Percentiles rank a stretch among this genome's conserved stretches.
Evolutionary conservation across 2,113 vertebrate species (phyloP).

Genomic region (Nymphicus hollandicus): DNA sequence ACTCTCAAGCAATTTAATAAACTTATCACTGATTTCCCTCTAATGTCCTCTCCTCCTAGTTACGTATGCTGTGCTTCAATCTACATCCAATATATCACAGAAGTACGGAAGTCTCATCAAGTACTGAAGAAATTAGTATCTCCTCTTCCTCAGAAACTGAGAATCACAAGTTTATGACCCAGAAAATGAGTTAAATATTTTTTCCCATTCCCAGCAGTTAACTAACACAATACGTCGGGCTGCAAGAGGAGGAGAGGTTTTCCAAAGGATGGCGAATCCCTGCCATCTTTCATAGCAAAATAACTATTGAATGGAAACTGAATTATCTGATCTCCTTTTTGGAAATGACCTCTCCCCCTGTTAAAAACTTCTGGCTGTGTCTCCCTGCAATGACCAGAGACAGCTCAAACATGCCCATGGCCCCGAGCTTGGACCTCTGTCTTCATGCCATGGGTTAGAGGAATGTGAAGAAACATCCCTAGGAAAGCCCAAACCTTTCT

Average conservation of each 20-base stretch:
- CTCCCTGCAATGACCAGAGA: background rate
- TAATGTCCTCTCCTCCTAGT: background rate
- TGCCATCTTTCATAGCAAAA: background rate
- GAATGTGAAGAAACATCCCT: background rate
- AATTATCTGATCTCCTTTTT: background rate
- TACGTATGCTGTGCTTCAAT: background rate
- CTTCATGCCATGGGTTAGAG: background rate
- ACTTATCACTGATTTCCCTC: background rate
- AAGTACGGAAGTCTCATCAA: background rate
- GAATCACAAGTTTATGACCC: background rate
- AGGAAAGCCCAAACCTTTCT: background rate
- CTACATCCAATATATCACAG: background rate
- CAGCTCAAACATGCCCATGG: background rate
- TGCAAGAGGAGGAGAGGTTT: background rate
- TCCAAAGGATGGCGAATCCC: background rate
- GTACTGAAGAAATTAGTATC: background rate
- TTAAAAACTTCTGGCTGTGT: background rate
- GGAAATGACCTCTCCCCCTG: background rate
- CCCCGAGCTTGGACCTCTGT: background rate
- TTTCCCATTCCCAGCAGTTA: background rate
- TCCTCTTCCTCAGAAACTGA: background rate
- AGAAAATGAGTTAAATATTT: background rate
- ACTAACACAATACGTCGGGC: background rate
- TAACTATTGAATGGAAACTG: background rate
- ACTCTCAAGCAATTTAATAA: background rate